Evolutionary conservation across 2,888 invertebrate species (phyloP), one percentile per base, ranked within the genome.

Genomic region (Mythimna albipuncta): DNA sequence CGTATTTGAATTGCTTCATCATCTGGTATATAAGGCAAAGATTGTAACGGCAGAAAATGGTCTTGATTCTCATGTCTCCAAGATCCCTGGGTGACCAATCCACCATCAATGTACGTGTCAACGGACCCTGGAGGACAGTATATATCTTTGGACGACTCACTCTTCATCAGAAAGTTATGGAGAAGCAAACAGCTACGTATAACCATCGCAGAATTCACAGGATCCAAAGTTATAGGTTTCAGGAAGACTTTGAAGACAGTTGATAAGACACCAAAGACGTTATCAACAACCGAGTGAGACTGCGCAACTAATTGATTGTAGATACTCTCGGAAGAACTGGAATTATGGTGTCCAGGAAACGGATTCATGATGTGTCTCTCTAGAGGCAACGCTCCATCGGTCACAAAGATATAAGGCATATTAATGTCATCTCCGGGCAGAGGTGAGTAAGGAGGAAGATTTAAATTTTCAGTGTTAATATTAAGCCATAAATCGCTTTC

Each of bases 401-500:
- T 55, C 3, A 77, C 50, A 38, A 79, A 79, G 1, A 79, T 11
- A 32, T 67, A 82, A 2, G 79, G 79, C 61, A 82, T 65, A 11
- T 54, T 47, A 0, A 1, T 21, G 1, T 3, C 13, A 0, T 81
- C 77, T 2, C 50, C 77, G 0, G 55, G 65, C n/a, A 81, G 10
- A 0, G 68, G 59, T 3, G 32, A 10, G 5, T 58, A 44, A 0
- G 26, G 54, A 21, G 81, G 78, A 5, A 78, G 50, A 32, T 82
- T 82, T 2, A 77, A 7, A 35, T 57, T 77, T 4, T 77, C 55
- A 0, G 59, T 68, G 2, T 77, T 71, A 4, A 79, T 65, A 57
- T 79, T 71, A 0, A 77, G 67, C 82, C 82, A 79, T 9, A 79
- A 54, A 41, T 77, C 78, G 2, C 64, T 82, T 32, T 79, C 57